Conservation (phyloP, 1,140 invertebrate genomes). For the Physella acuta region DNA sequence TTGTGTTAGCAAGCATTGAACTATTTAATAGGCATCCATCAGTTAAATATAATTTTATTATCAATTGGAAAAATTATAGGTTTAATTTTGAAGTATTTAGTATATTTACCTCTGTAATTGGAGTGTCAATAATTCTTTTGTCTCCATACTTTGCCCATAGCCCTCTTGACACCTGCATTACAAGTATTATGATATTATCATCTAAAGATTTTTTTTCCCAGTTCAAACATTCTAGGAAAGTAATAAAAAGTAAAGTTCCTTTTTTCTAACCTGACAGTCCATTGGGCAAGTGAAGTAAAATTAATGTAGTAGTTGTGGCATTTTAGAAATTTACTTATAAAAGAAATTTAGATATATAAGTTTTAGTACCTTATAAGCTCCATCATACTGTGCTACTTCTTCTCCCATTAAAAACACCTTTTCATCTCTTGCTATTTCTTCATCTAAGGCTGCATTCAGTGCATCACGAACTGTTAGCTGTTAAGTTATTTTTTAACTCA, state of each 20-base stretch:
- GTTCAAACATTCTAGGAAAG: background rate
- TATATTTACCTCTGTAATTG: constrained; percentile 82
- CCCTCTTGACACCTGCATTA: constrained; percentile 77
- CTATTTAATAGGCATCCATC: background rate
- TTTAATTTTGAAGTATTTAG: background rate
- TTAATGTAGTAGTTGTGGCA: no score
- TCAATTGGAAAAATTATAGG: background rate
- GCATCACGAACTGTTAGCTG: constrained; percentile 92
- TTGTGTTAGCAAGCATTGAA: background rate
- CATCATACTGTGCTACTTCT: constrained; percentile 98
- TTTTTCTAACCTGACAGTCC: no score
- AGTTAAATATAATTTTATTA: background rate
- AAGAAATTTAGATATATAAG: background rate
- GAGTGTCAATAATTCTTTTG: constrained; percentile 94
- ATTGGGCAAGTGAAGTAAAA: no score
- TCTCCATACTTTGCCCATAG: constrained; percentile 98
- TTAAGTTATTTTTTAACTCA: background rate
- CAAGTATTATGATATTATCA: no score
- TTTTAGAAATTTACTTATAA: no score
- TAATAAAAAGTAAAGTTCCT: background rate
- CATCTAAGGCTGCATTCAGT: constrained; percentile 92
- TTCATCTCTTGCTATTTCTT: constrained; percentile 94
- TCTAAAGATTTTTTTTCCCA: background rate
- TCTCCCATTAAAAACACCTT: constrained; percentile 93
- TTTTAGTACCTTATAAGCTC: constrained; percentile 81